phyloP scores from a whole-genome alignment of 2,113 vertebrate species.

The Xenopus laevis region DNA sequence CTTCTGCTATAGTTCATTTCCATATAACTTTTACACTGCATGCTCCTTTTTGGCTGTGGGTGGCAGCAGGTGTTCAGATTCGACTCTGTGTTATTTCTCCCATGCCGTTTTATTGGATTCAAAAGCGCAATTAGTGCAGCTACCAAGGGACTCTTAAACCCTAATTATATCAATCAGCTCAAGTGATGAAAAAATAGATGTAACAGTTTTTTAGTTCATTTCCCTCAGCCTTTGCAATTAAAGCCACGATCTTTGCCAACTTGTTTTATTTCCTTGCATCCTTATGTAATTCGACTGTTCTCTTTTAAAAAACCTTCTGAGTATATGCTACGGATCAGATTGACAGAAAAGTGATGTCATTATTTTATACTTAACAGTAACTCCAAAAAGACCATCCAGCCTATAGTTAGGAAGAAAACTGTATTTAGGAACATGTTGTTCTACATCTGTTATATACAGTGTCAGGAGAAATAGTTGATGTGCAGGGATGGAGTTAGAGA shows the following conservation, averaged over 20 bases:
- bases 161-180: conserved; percentile 8
- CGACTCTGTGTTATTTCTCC: conserved; percentile 6
- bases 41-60: background rate
- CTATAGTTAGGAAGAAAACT: background rate
- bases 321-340: background rate
- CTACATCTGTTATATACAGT: too few species aligned
- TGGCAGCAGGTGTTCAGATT: background rate
- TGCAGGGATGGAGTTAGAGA: too few species aligned
- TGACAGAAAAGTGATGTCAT: conserved; percentile 1
- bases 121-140: background rate
- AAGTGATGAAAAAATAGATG: conserved; percentile 1
- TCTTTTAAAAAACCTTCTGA: conserved; percentile 10
- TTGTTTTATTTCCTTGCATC: conserved; percentile 7
- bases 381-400: background rate
- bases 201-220: conserved; percentile 1
- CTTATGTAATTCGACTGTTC: conserved; percentile 3
- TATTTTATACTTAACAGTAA: background rate
- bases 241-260: conserved; percentile 3
- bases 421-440: background rate
- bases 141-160: conserved; percentile 3
- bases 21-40: background rate
- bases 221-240: conserved; percentile 2
- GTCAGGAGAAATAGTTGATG: background rate
- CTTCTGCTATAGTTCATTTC: background rate
- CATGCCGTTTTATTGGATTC: conserved; percentile 6